These are phyloP conservation scores for Leptopilina syphax DNA, from an alignment of 2,888 invertebrate species.

Conservation along the genomic window DNA sequence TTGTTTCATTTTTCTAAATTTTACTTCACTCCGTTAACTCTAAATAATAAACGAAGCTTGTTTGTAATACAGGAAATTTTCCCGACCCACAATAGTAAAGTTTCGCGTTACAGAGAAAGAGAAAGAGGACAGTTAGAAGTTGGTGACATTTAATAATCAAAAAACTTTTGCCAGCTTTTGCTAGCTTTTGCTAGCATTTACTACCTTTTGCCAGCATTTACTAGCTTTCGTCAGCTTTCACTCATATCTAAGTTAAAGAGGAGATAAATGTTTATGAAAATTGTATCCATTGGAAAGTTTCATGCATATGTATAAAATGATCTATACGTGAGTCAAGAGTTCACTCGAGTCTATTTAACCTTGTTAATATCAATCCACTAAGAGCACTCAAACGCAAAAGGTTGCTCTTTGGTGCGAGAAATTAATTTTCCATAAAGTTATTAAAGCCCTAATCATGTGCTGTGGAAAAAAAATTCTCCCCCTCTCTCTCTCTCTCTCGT, in stretches of 20 bases:
- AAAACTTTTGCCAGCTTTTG: not conserved
- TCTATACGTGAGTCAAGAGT: not conserved
- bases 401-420: not conserved
- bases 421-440: slow-evolving; percentile 28
- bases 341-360: slow-evolving; percentile 12
- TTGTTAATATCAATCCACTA: slow-evolving; percentile 30
- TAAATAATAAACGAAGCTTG: too few relatives aligned
- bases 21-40: too few relatives aligned
- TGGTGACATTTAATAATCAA: slow-evolving; percentile 2
- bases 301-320: not conserved
- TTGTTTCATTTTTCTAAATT: too few relatives aligned
- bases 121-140: not conserved
- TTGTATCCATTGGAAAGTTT: not conserved
- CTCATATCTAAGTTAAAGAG: not conserved
- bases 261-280: slow-evolving; percentile 15
- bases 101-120: not conserved
- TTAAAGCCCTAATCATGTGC: slow-evolving; percentile 16
- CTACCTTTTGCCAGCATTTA: too few relatives aligned
- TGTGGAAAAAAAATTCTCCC: not conserved
- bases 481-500: not conserved
- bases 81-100: too few relatives aligned
- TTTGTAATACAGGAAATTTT: too few relatives aligned
- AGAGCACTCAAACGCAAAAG: slow-evolving; percentile 9
- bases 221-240: too few relatives aligned
- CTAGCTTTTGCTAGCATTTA: too few relatives aligned